These are phyloP conservation scores for Nymphalis polychloros DNA, from an alignment of 2,888 invertebrate genomes.

Conservation along the genomic window DNA sequence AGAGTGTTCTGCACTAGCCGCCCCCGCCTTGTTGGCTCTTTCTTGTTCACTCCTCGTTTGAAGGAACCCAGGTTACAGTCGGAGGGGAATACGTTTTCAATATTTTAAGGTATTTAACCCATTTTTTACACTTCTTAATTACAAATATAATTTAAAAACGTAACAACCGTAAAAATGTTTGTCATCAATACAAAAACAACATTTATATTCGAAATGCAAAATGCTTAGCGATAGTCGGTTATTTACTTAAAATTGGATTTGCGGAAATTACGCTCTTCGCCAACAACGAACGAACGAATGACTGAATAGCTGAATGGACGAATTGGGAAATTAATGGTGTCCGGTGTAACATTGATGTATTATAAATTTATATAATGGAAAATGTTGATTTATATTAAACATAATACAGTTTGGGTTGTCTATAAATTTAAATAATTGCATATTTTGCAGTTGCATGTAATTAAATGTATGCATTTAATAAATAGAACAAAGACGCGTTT, in stretches of 20 bases:
- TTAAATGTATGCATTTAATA: not conserved
- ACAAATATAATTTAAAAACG: no score
- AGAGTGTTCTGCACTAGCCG: no score
- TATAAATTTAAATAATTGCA: not conserved
- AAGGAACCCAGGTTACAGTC: no score
- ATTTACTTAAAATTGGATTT: not conserved
- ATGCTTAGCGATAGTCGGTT: no score
- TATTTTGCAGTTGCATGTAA: not conserved
- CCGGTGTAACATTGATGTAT: slow-evolving; percentile 20
- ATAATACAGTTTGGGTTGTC: not conserved
- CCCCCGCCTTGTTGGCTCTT: no score
- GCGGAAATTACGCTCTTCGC: slow-evolving; percentile 15
- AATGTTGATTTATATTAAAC: not conserved
- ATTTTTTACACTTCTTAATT: no score
- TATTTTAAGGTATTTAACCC: no score
- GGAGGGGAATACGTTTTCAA: no score
- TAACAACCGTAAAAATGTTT: no score
- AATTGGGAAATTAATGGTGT: slow-evolving; percentile 30
- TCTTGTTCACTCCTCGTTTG: no score
- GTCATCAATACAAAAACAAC: no score
- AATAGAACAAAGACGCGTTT: not conserved
- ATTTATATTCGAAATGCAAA: no score
- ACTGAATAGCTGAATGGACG: slow-evolving; percentile 24
- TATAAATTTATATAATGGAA: slow-evolving; percentile 15
- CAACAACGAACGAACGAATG: slow-evolving; percentile 16